Evolutionary conservation across 2,888 invertebrate species (phyloP).

Genomic region (Mylabris sibirica): DNA sequence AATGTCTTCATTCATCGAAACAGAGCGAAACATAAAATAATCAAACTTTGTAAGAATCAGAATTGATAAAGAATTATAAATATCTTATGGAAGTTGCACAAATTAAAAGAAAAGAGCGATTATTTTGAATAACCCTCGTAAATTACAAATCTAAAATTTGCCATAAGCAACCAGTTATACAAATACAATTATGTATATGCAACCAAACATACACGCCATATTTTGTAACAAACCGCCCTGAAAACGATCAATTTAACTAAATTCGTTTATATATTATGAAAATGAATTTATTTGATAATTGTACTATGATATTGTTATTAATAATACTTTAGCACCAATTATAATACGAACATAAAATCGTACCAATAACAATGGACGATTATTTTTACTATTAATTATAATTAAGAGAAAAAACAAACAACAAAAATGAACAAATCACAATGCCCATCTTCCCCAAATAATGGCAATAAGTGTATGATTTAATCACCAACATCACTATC

Average conservation of each 20-base stretch:
- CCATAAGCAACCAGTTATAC: too few species aligned
- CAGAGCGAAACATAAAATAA: background rate
- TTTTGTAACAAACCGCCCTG: too few species aligned
- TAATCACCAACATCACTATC: slow-evolving; percentile 78
- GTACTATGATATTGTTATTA: slow-evolving; percentile 13
- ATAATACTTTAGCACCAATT: slow-evolving; percentile 28
- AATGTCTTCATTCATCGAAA: background rate
- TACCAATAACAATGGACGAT: background rate
- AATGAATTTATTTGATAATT: slow-evolving; percentile 30
- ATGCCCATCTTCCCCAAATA: slow-evolving; percentile 36
- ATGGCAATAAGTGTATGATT: slow-evolving; percentile 37
- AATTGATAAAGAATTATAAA: too few species aligned
- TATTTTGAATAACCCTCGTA: too few species aligned
- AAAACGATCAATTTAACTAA: background rate
- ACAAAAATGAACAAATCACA: background rate
- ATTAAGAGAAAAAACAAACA: too few species aligned
- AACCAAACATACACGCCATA: too few species aligned
- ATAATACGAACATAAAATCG: slow-evolving; percentile 1
- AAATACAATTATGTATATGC: too few species aligned
- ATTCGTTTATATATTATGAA: slow-evolving; percentile 10
- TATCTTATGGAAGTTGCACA: too few species aligned
- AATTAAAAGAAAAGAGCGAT: too few species aligned
- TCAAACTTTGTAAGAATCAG: background rate
- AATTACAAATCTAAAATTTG: too few species aligned
- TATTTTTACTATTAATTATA: background rate